Percentiles rank a stretch among this genome's conserved stretches.
phyloP scores from a whole-genome alignment of 1,140 invertebrate species.

The Octopus bimaculoides region DNA sequence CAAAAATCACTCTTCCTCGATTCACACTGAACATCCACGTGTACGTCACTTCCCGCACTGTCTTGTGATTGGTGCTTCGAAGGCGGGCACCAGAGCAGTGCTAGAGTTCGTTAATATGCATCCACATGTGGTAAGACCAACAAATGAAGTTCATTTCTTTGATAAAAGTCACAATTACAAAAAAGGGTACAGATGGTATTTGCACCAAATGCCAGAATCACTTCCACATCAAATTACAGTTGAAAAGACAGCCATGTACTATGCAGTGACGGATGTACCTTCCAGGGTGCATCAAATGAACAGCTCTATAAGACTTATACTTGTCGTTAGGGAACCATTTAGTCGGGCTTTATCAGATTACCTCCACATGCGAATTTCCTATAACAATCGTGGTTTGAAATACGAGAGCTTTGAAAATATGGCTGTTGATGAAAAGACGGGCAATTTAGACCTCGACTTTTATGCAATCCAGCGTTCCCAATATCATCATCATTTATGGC shows the following conservation, averaged over 20 bases:
- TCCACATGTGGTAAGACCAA: conserved; percentile 38
- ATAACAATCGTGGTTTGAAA: conserved; percentile 15
- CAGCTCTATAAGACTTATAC: conserved; percentile 75
- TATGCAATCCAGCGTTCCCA: conserved; percentile 75
- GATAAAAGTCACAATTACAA: conserved; percentile 47
- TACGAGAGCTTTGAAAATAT: conserved; percentile 28
- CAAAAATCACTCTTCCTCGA: too few species aligned
- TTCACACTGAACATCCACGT: too few species aligned
- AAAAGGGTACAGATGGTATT: conserved; percentile 53
- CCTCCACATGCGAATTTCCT: conserved; percentile 62
- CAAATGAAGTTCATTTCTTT: conserved; percentile 48
- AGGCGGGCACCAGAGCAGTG: conserved; percentile 54
- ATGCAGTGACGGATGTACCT: conserved; percentile 67
- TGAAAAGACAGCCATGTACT: conserved; percentile 58
- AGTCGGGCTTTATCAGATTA: conserved; percentile 89
- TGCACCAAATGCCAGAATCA: conserved; percentile 31
- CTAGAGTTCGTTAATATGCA: conserved; percentile 50
- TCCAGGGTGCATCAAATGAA: conserved; percentile 80
- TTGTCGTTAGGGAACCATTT: conserved; percentile 85
- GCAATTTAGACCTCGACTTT: conserved; percentile 18
- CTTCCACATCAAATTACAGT: conserved; percentile 46
- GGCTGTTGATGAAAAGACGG: conserved; percentile 20
- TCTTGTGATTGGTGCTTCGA: conserved; percentile 52
- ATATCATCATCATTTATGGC: conserved; percentile 73
- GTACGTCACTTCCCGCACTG: conserved; percentile 18